A percentile compares a stretch with the other conserved stretches of the same genome.
These are phyloP conservation scores for Moxostoma hubbsi DNA, from an alignment of 2,797 vertebrate species.

Conservation along the genomic window DNA sequence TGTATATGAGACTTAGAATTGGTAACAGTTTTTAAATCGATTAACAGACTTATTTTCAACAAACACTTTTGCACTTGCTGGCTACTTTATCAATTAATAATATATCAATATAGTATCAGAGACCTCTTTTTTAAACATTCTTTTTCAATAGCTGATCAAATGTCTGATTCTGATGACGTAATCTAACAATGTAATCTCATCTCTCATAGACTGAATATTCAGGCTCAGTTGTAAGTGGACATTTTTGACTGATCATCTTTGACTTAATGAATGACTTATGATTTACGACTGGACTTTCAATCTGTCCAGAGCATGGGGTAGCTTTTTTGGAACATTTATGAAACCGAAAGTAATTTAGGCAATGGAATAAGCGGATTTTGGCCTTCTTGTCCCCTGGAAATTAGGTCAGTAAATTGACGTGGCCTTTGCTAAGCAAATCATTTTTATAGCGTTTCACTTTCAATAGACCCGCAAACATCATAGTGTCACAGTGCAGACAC, in stretches of 20 bases:
- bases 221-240: not conserved
- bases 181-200: slow-evolving; percentile 18
- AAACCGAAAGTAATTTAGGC: slow-evolving; percentile 61
- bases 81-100: no score
- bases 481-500: slow-evolving; percentile 56
- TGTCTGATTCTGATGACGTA: not conserved
- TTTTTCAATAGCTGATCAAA: not conserved
- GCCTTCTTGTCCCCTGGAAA: slow-evolving; percentile 63
- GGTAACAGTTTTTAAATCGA: no score
- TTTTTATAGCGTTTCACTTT: slow-evolving; percentile 63
- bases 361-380: slow-evolving; percentile 65
- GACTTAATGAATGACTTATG: slow-evolving; percentile 37
- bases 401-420: slow-evolving; percentile 74
- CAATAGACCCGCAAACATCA: slow-evolving; percentile 65
- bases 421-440: slow-evolving; percentile 64
- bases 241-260: slow-evolving; percentile 15
- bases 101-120: no score
- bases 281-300: slow-evolving; percentile 45
- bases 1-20: no score
- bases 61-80: no score
- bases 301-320: slow-evolving; percentile 35
- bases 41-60: no score
- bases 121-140: not conserved
- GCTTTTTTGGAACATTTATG: slow-evolving; percentile 47
- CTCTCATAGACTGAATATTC: not conserved